Base-by-base conservation (phyloP, 1,140 invertebrate species). In the Oedothorax gibbosus region DNA sequence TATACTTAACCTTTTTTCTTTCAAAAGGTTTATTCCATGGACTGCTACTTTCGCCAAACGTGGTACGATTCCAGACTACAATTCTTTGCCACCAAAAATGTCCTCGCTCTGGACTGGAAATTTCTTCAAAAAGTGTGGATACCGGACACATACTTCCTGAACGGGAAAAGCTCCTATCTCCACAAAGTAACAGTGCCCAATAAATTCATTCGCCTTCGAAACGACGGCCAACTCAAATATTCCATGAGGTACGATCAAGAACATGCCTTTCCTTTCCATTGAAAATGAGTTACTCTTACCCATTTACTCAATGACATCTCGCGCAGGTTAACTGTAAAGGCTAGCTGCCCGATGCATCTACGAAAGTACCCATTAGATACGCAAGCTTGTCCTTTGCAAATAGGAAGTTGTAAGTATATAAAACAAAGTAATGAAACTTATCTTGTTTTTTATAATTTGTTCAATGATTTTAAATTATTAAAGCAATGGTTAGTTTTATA, bases 81-180 rank as follows among this genome's bases (percentile, higher is more conserved):
- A 56, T 92, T 91, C 88, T 88, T 90, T 2, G 89, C 89, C 7
- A 53, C 68, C 56, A 78, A 90, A 18, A 86, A 89, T 12, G 89
- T 91, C 78, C 89, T 92, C 71, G 92, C 91, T 35, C 90, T 92
- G 89, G 90, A 91, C 60, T 91, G 91, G 91, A 88, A 91, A 69
- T 91, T 92, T 88, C 87, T 92, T 69, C 90, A 91, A 64, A 90
- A 89, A 75, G 88, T 91, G 0, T 94, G 93, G 93, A 93, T 92
- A 86, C 93, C 93, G 0, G 93, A 94, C 88, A 94, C 93, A 1
- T 93, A 91, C 88, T 93, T 94, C 87, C 88, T 92, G 51, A 94
- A 94, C 88, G 91, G 91, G 10, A 89, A 89, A 85, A 87, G 88
- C 20, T 91, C 90, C 49, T 89, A 90, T 76, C 88, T 91, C 57